Conservation (phyloP, 2,113 vertebrate species). For the Pogona vitticeps region DNA sequence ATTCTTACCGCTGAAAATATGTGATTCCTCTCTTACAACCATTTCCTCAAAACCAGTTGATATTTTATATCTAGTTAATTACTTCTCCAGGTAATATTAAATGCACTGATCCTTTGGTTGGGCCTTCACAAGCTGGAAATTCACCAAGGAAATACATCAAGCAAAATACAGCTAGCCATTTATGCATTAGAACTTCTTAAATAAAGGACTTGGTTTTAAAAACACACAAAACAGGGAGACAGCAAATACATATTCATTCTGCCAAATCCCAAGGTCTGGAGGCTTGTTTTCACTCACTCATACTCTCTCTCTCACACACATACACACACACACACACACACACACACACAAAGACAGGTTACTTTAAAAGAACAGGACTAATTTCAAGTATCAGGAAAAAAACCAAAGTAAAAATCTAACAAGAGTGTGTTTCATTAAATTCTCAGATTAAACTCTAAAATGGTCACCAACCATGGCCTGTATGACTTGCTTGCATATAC, state of each 20-base stretch:
- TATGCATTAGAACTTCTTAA: neutral
- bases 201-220: neutral
- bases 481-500: fast-evolving
- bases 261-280: neutral
- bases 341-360: too few species aligned
- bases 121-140: neutral
- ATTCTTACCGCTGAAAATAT: neutral
- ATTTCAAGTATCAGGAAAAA: neutral
- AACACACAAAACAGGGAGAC: too few species aligned
- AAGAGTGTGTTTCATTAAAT: neutral
- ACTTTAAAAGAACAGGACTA: too few species aligned
- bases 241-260: neutral
- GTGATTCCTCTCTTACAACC: neutral
- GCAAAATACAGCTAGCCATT: neutral
- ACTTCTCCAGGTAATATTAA: neutral
- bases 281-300: too few species aligned
- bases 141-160: too few species aligned
- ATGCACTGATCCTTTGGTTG: neutral
- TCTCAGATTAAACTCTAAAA: neutral
- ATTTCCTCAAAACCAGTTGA: neutral
- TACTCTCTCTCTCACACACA: too few species aligned
- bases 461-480: neutral
- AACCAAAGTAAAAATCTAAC: too few species aligned
- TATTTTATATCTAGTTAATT: neutral
- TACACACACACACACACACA: too few species aligned